Evolutionary conservation across 2,113 vertebrate genomes (phyloP).

Genomic region (Equus quagga): DNA sequence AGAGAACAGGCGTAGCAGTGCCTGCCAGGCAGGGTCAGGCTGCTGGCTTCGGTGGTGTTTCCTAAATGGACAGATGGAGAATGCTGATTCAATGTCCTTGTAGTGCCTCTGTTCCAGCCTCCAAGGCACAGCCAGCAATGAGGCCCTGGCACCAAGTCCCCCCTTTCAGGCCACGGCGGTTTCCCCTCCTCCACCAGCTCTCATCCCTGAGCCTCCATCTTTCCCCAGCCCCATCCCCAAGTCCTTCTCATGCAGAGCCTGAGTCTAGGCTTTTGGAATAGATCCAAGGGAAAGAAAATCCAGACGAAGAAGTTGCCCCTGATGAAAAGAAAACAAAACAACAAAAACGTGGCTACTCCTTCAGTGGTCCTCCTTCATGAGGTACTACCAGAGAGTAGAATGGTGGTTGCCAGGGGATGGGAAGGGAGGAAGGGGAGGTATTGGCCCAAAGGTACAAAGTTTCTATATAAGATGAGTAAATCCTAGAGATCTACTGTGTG

Average conservation of each 20-base stretch:
- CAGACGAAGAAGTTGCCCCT: neutral
- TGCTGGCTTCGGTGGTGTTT: conserved; percentile 4
- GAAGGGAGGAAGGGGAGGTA: neutral
- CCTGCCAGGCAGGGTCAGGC: conserved; percentile 53
- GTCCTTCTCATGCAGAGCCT: neutral
- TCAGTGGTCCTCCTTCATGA: neutral
- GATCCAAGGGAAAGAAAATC: neutral
- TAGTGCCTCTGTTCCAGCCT: neutral
- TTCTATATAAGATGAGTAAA: neutral
- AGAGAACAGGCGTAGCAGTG: neutral
- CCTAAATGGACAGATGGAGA: conserved; percentile 70
- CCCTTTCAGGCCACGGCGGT: neutral
- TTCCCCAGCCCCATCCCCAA: neutral
- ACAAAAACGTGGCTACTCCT: neutral
- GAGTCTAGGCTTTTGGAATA: neutral
- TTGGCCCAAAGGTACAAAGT: no score
- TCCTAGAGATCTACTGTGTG: neutral
- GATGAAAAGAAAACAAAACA: neutral
- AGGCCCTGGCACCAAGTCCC: neutral
- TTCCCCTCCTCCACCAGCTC: neutral
- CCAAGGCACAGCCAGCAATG: neutral
- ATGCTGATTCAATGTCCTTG: neutral
- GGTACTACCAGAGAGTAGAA: neutral
- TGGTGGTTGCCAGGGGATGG: neutral
- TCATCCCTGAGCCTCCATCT: neutral